Percentiles rank a stretch among this genome's conserved stretches.
phyloP scores from a whole-genome alignment of 2,113 vertebrate species.

The Sisor rabdophorus region DNA sequence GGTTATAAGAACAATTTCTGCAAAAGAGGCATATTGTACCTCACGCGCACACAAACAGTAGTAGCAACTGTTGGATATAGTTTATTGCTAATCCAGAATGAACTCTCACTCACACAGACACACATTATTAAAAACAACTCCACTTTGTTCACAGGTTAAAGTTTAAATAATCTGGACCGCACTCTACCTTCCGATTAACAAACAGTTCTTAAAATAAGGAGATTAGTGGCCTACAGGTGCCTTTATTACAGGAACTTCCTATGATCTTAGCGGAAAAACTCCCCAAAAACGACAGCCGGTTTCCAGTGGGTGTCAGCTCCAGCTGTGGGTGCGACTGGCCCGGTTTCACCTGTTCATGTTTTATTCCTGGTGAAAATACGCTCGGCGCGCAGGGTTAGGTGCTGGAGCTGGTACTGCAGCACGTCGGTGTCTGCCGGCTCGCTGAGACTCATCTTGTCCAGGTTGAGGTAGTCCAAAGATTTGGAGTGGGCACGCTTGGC shows the following conservation, averaged over 20 bases:
- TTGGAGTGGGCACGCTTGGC: conserved; percentile 87
- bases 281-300: conserved; percentile 54
- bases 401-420: conserved; percentile 91
- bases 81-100: conserved; percentile 68
- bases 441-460: conserved; percentile 91
- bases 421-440: conserved; percentile 93
- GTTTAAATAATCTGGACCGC: conserved; percentile 28
- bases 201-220: conserved; percentile 52
- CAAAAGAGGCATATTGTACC: conserved; percentile 45
- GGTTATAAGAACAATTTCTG: conserved; percentile 45
- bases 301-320: conserved; percentile 35
- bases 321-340: conserved; percentile 17
- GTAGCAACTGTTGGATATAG: conserved; percentile 54
- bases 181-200: conserved; percentile 33
- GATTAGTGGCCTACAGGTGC: conserved; percentile 51
- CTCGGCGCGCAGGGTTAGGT: conserved; percentile 87
- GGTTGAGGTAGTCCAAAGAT: conserved; percentile 97
- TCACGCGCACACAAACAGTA: conserved; percentile 39
- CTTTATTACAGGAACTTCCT: conserved; percentile 41
- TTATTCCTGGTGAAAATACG: conserved; percentile 84
- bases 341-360: conserved; percentile 65
- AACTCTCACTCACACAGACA: conserved; percentile 21
- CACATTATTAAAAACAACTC: conserved; percentile 42
- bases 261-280: conserved; percentile 50
- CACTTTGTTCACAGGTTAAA: conserved; percentile 45